Evolutionary conservation across 2,797 vertebrate genomes (phyloP).

Genomic region (Gallinago stenura): DNA sequence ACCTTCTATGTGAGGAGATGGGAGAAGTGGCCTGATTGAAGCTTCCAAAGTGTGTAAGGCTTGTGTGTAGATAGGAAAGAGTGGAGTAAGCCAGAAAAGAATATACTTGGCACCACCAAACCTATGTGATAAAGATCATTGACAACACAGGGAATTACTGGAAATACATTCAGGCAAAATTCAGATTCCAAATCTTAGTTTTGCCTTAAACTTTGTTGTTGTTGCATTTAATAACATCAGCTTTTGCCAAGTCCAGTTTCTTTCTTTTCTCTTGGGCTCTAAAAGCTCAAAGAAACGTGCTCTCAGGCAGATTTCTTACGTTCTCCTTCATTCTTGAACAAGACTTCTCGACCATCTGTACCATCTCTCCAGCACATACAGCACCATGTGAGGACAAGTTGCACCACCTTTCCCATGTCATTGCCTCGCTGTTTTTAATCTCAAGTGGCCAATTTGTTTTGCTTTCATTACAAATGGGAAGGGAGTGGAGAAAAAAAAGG

Average conservation of each 20-base stretch:
- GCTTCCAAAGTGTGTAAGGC: background rate
- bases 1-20: background rate
- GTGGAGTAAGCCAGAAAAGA: background rate
- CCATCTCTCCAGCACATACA: background rate
- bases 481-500: background rate
- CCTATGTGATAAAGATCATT: background rate
- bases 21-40: background rate
- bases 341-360: background rate
- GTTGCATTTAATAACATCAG: background rate
- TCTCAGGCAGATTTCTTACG: background rate
- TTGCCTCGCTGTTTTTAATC: slow-evolving; percentile 13
- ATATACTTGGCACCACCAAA: background rate
- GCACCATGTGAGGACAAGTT: background rate
- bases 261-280: background rate
- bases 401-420: slow-evolving; percentile 52
- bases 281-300: background rate
- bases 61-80: background rate
- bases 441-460: slow-evolving; percentile 47
- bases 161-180: background rate
- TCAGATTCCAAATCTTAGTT: background rate
- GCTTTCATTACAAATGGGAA: slow-evolving; percentile 2
- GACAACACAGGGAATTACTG: background rate
- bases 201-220: background rate
- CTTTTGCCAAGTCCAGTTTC: background rate
- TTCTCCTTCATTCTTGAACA: background rate